Conservation (phyloP, 2,797 vertebrate genomes). For the Ispidina lecontei region DNA sequence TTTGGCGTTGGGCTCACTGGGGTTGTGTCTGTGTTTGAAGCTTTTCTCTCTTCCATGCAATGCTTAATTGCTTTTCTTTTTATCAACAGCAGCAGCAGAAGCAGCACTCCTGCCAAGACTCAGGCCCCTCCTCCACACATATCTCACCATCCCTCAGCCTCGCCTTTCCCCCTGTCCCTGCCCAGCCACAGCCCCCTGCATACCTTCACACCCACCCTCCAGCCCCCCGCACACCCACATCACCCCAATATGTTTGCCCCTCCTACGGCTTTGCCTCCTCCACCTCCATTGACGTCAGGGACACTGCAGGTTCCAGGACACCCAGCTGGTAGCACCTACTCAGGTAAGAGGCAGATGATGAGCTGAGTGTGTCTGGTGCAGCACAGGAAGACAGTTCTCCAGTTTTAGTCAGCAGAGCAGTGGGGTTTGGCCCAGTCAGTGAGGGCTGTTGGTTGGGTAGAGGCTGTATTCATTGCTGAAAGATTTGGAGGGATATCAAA, state of each 20-base stretch:
- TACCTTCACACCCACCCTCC: conserved; percentile 89
- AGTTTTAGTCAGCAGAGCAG: accelerated
- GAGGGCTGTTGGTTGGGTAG: not conserved
- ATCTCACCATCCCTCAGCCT: conserved; percentile 85
- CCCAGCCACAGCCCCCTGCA: conserved; percentile 88
- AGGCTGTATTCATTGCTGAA: not conserved
- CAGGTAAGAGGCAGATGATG: conserved; percentile 78
- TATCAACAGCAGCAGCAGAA: conserved; percentile 90
- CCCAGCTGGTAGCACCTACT: conserved; percentile 91
- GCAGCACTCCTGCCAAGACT: conserved; percentile 93
- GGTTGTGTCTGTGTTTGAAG: not conserved
- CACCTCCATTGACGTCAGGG: conserved; percentile 94
- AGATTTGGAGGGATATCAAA: not conserved
- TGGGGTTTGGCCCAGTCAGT: accelerated
- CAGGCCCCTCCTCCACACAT: conserved; percentile 85
- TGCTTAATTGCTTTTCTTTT: not conserved
- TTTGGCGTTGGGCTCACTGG: not conserved
- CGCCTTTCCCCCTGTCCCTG: conserved; percentile 87
- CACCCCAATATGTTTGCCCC: conserved; percentile 99
- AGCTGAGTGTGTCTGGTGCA: accelerated
- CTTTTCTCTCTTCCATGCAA: not conserved
- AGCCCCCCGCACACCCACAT: conserved; percentile 88
- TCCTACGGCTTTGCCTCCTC: conserved; percentile 94
- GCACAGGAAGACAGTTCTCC: accelerated
- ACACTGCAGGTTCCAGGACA: conserved; percentile 93